Evolutionary conservation across 2,888 invertebrate genomes (phyloP), one percentile per base, ranked within the genome.

Genomic region (Coenonympha arcania): DNA sequence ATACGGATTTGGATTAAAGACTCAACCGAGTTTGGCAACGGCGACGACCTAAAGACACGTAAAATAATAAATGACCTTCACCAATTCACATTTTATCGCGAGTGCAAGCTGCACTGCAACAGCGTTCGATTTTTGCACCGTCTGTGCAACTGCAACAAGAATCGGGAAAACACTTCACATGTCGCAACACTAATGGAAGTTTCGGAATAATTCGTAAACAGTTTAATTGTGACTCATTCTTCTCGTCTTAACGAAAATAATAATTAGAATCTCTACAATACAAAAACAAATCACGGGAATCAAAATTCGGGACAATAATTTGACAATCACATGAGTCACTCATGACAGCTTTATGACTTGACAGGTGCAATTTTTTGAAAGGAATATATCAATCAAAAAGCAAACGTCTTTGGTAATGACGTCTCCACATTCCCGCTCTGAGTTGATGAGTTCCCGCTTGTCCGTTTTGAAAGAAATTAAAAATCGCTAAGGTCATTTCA

Each of bases 31-130:
- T 59, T 64, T 58, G 56, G 56, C 57, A 51, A 58, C 57, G 56
- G 56, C 51, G 56, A 56, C 51, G 56, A 74, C 69, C 48, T 24
- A 30, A 28, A 41, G 47, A 54, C 52, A 49, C 44, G 34, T 33
- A 26, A 50, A 50, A 11, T 39, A 37, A 18, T 9, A 41, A 37
- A 47, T 56, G 58, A 56, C 77, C 77, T 78, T 81, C 79, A 75
- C 71, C 61, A 60, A 68, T 71, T 73, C 66, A 75, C 76, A 80
- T 77, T 74, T 75, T 76, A 66, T 66, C 65, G 63, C 89, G 91
- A 60, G 91, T 58, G 60, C n/a, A n/a, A n/a, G n/a, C n/a, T n/a
- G 51, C 42, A 42, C n/a, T n/a, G 51, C 42, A 42, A 48, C n/a
- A n/a, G 9, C 28, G 33, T 34, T 41, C 40, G 34, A 42, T 45